Base-by-base conservation (phyloP, 2,888 invertebrate genomes). In the Cataglyphis albicans region DNA sequence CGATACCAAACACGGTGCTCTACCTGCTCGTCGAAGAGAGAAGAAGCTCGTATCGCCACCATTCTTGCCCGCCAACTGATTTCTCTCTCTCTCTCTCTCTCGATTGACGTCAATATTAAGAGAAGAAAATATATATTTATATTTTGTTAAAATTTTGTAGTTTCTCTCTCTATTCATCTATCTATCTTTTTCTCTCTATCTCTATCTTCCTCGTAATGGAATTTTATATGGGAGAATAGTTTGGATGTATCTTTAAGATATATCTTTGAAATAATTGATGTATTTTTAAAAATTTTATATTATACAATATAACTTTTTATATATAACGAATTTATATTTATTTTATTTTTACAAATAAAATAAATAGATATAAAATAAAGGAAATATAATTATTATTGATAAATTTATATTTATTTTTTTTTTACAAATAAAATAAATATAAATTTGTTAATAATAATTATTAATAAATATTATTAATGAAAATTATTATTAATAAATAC, bases 1-100 rank as follows among this genome's bases (percentile, higher is more conserved):
- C 88, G 89, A 89, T 89, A 84, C 83, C 83, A 87, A 80, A 80
- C 78, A 80, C 78, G 78, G 78, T 80, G 78, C 78, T 80, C 78
- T 80, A 80, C 59, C 70, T 48, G 59, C 70, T 80, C 25, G 78
- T 80, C 70, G 44, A 80, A 80, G 70, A 80, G 70, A 80, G 78
- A 59, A 80, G 68, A 80, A 70, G 59, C 70, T 15, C 41, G 55
- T 18, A n/a, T 38, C 64, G 52, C 25, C 67, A 67, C 41, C 67
- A 76, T 80, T 80, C 70, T 80, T 70, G 18, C 32, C 59, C 59
- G 44, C 59, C 44, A 18, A 59, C 64, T 38, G 73, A 44, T 75
- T 52, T 55, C 55, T 55, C 57, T 55, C 35, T 68, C 57, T 32
- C 32, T 32, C 32, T 32, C 32, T 32, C 32, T 32, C 32, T 32